Base-by-base conservation (phyloP, 2,113 vertebrate genomes). In the Isurus oxyrinchus region DNA sequence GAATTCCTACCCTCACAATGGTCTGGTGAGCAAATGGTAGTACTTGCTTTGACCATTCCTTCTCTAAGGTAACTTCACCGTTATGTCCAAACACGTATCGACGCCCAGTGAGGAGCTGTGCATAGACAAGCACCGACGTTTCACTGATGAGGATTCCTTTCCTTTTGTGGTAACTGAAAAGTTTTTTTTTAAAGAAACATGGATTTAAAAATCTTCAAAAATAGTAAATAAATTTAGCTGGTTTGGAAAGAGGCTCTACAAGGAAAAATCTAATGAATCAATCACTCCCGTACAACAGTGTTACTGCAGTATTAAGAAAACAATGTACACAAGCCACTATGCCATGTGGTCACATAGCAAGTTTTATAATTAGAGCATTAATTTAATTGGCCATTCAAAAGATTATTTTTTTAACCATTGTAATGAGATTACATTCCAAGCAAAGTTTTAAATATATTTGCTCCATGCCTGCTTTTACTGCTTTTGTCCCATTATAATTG, bases 1-100 rank as follows among this genome's bases (percentile, higher is more conserved):
- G 21, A 5, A 23, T 2, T 0, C 2, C 96, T 97, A 99, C 99
- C 98, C 98, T 98, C 94, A 99, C 99, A 96, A 99, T 96, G 7
- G 99, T 98, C 97, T 99, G 99, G 97, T 98, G 98, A 97, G 99
- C 98, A 97, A 99, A 99, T 91, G 99, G 99, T 96, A 99, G 98
- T 97, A 98, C 97, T 97, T 99, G 99, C 97, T 99, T 99, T 96
- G 99, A 98, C 99, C 99, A 99, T 97, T 99, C 99, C 96, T 99
- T 99, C 97, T 99, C 99, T 96, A 99, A 97, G 97, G 97, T 98
- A 96, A 99, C 99, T 53, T 98, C 98, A 84, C 99, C 99, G n/a
- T 97, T 98, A 96, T 98, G 98, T 97, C 98, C 98, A 76, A 99
- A 97, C 69, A 99, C 98, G 3, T 99, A 99, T 96, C 98, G 99